Evolutionary conservation across 2,113 vertebrate genomes (phyloP).

Genomic region (Pagrus major): DNA sequence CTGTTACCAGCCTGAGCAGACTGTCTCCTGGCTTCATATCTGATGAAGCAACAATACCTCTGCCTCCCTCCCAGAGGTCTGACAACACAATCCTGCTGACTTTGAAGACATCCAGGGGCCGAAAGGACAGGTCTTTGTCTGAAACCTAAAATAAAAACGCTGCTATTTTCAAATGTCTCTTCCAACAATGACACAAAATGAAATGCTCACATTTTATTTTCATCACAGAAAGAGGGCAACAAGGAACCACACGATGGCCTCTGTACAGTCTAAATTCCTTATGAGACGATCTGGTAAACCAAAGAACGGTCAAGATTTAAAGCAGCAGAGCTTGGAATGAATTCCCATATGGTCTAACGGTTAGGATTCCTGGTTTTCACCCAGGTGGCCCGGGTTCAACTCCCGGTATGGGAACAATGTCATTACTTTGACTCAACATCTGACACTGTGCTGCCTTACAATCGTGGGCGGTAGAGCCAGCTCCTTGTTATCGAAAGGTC

Average conservation of each 20-base stretch:
- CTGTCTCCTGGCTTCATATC: constrained; percentile 50
- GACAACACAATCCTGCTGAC: constrained; percentile 48
- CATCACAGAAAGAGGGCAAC: not conserved
- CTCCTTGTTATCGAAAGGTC: no score
- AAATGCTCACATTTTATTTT: constrained; percentile 6
- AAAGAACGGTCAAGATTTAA: not conserved
- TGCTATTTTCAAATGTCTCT: constrained; percentile 20
- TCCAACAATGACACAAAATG: constrained; percentile 9
- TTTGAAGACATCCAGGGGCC: constrained; percentile 26
- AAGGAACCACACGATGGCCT: not conserved
- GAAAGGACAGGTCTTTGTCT: constrained; percentile 33
- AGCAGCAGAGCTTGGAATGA: not conserved
- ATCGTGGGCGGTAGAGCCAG: no score
- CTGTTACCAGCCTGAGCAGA: not conserved
- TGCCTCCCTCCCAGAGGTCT: constrained; percentile 30
- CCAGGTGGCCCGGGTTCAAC: constrained; percentile 79
- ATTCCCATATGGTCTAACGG: constrained; percentile 79
- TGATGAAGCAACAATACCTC: constrained; percentile 61
- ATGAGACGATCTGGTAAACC: not conserved
- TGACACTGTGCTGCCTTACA: no score
- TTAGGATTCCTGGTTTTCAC: constrained; percentile 83
- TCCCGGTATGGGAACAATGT: constrained; percentile 74
- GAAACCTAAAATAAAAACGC: constrained; percentile 21
- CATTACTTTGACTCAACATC: no score
- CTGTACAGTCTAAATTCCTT: not conserved